Evolutionary conservation across 1,140 invertebrate species (phyloP).

Genomic region (Cydia strobilella): DNA sequence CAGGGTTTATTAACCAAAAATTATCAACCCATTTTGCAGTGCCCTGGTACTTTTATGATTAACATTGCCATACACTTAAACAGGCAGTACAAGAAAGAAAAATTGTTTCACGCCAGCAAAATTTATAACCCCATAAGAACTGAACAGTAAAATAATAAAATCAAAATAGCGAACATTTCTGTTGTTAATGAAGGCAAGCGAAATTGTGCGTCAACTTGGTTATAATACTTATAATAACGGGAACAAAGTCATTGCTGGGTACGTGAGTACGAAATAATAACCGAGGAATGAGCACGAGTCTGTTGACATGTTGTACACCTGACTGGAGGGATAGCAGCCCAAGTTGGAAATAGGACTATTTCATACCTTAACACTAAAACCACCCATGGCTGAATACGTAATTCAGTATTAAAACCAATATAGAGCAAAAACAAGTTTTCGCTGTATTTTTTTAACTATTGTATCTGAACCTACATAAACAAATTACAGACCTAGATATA

Average conservation of each 20-base stretch:
- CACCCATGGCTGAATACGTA: not conserved
- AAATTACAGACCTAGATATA: too few relatives aligned
- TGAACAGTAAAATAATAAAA: not conserved
- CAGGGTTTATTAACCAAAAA: too few relatives aligned
- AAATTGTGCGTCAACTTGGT: not conserved
- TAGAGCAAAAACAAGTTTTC: too few relatives aligned
- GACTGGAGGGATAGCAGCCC: not conserved
- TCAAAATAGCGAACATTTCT: constrained; percentile 7
- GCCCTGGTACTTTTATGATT: not conserved
- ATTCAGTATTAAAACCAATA: too few relatives aligned
- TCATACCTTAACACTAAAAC: not conserved
- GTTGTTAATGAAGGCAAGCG: not conserved
- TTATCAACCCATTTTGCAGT: too few relatives aligned
- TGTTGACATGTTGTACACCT: constrained; percentile 25
- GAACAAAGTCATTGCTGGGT: not conserved
- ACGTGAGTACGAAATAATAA: constrained; percentile 24
- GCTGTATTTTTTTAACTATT: too few relatives aligned
- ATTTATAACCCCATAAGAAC: not conserved
- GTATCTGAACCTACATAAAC: too few relatives aligned
- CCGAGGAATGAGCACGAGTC: constrained; percentile 1
- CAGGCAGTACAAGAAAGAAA: not conserved
- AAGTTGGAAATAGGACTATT: not conserved
- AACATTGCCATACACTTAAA: not conserved
- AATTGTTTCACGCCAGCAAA: constrained; percentile 6
- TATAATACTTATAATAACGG: not conserved